Conservation (phyloP, 2,113 vertebrate species). For the Limanda limanda region DNA sequence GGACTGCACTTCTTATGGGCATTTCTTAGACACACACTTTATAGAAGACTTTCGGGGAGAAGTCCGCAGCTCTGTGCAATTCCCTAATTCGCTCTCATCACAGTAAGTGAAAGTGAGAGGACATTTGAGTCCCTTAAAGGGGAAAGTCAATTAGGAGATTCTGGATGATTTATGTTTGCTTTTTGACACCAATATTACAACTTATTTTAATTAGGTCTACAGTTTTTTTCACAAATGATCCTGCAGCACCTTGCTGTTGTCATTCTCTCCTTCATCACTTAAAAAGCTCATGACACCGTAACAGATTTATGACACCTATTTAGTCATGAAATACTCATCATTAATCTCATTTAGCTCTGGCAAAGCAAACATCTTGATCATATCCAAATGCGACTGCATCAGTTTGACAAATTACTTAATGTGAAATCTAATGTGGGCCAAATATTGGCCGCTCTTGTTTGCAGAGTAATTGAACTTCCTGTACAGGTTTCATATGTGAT, state of each 20-base stretch:
- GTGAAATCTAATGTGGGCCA: not conserved
- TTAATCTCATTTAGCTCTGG: slow-evolving; percentile 32
- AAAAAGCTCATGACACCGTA: slow-evolving; percentile 30
- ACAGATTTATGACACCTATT: slow-evolving; percentile 35
- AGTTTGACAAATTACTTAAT: slow-evolving; percentile 1
- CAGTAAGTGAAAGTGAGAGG: slow-evolving; percentile 61
- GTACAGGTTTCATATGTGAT: not conserved
- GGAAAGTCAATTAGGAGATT: slow-evolving; percentile 51
- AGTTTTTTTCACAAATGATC: slow-evolving; percentile 7
- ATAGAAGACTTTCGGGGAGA: slow-evolving; percentile 19
- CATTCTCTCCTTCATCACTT: slow-evolving; percentile 1
- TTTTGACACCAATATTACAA: slow-evolving; percentile 55
- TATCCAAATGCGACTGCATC: not conserved
- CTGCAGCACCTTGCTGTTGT: not conserved
- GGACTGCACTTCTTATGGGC: not conserved
- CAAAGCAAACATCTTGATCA: slow-evolving; percentile 16
- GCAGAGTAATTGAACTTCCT: not conserved
- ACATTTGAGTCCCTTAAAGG: slow-evolving; percentile 46
- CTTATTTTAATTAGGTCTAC: slow-evolving; percentile 56
- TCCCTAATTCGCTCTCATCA: slow-evolving; percentile 63
- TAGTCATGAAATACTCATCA: slow-evolving; percentile 14
- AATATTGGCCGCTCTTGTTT: not conserved
- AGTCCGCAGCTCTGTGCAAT: slow-evolving; percentile 35
- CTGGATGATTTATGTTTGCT: slow-evolving; percentile 57
- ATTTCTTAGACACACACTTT: slow-evolving; percentile 14